Conservation (phyloP, 2,888 invertebrate species). For the Lottia gigantea region DNA sequence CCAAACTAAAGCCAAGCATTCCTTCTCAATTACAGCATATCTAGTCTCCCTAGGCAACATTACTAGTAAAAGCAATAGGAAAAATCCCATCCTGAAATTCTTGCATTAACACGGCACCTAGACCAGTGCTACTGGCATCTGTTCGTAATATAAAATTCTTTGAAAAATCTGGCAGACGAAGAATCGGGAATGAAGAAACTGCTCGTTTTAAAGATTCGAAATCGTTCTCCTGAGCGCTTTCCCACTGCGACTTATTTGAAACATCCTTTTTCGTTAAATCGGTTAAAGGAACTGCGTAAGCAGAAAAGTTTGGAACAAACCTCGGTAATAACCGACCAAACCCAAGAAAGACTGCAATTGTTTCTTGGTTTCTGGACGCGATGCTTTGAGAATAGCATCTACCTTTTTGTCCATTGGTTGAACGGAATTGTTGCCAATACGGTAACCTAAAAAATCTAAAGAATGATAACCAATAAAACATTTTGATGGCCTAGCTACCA, state of each 20-base stretch:
- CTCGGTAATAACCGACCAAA: neutral
- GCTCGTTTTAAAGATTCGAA: neutral
- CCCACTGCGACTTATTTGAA: neutral
- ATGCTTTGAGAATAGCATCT: neutral
- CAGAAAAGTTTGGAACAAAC: neutral
- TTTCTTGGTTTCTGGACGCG: neutral
- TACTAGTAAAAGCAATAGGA: neutral
- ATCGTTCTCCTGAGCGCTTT: neutral
- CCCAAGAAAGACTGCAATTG: neutral
- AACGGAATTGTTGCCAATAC: neutral
- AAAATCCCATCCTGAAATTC: neutral
- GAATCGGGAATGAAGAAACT: neutral
- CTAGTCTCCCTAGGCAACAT: slow-evolving; percentile 31
- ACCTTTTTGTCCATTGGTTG: neutral
- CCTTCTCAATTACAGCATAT: slow-evolving; percentile 1
- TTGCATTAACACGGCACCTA: neutral
- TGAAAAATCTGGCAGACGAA: neutral
- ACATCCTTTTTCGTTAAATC: neutral
- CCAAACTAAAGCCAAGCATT: slow-evolving; percentile 10
- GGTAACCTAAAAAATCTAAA: slow-evolving; percentile 3
- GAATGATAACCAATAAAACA: neutral
- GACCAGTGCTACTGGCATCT: neutral
- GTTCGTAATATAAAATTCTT: neutral
- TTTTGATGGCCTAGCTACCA: slow-evolving; percentile 10
- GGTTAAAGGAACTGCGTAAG: neutral